Conservation (phyloP, 2,888 invertebrate species). For the Drosophila suboccidentalis region DNA sequence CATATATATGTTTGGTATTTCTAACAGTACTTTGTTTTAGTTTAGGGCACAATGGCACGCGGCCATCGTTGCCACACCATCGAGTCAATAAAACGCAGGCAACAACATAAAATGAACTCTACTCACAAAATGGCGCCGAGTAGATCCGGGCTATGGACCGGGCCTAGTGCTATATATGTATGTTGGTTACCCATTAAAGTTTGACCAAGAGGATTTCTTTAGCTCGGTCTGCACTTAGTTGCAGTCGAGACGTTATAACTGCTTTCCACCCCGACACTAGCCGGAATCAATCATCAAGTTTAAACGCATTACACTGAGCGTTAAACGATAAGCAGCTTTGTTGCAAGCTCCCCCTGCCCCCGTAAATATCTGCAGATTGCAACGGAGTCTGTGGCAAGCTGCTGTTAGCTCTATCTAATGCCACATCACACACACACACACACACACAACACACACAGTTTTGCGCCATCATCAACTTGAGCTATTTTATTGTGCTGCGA, state of each 20-base stretch:
- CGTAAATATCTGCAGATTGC: conserved; percentile 1
- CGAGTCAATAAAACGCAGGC: conserved; percentile 81
- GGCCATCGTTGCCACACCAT: conserved; percentile 52
- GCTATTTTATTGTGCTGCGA: conserved; percentile 71
- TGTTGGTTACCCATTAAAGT: conserved; percentile 50
- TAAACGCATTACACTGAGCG: conserved; percentile 77
- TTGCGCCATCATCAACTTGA: conserved; percentile 69
- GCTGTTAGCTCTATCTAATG: conserved; percentile 55
- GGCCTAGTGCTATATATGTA: conserved; percentile 8
- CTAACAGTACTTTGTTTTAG: conserved; percentile 78
- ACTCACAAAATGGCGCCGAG: conserved; percentile 65
- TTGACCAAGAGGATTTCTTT: conserved; percentile 55
- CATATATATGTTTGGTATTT: conserved; percentile 46
- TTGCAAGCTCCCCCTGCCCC: conserved; percentile 49
- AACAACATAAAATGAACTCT: conserved; percentile 69
- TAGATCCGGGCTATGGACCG: conserved; percentile 36
- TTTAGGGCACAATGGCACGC: conserved; percentile 72
- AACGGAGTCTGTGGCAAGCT: conserved; percentile 19
- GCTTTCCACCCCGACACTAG: not conserved
- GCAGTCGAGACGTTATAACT: conserved; percentile 51
- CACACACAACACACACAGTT: conserved; percentile 19
- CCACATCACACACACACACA: conserved; percentile 26
- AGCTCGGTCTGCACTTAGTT: conserved; percentile 66
- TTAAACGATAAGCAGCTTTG: conserved; percentile 80
- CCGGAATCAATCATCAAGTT: conserved; percentile 74